Base-by-base conservation (phyloP, 2,797 vertebrate genomes). In the Chelidonichthys spinosus region DNA sequence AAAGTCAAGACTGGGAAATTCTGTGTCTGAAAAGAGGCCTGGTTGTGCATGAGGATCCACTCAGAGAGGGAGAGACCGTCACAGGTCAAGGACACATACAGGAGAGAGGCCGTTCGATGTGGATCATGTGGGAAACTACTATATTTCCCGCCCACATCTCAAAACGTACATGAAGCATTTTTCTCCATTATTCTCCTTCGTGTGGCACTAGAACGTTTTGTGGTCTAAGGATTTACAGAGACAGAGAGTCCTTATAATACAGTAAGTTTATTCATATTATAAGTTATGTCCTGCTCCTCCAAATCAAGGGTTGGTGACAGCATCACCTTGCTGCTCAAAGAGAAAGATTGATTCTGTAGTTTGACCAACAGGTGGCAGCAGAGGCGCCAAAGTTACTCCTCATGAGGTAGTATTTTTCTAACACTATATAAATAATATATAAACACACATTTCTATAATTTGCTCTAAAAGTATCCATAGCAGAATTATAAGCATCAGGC, bases 311-410 rank as follows among this genome's bases (percentile, higher is more conserved):
- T 18, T 4, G 15, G 1, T 33, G 5, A 11, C 36, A 11, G 25
- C 11, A 35, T 54, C 14, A 33, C 11, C n/a, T 37, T 53, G 40
- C 25, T 60, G 25, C 40, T 33, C 35, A 8, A 13, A 3, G 10
- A 32, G 5, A 39, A 13, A 32, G 5, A 39, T 17, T 18, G 67
- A 3, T 35, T 15, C 36, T 65, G n/a, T 33, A 13, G 32, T 72
- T 60, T 56, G 33, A 11, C 61, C 84, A 76, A 7, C 63, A 83
- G 84, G 58, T 55, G 78, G 78, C 71, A 73, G 66, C 55, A 81
- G 18, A 61, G 5, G 13, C 37, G 13, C 11, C 36, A 11, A 1
- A 49, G 7, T 36, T 36, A 50, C 18, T 44, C 7, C 32, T 5
- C 2, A 33, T 40, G 15, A 17, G 10, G 14, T 9, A 14, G 25